Percentiles rank a stretch among this genome's conserved stretches.
phyloP scores from a whole-genome alignment of 2,888 invertebrate species.

The Lypha dubia region DNA sequence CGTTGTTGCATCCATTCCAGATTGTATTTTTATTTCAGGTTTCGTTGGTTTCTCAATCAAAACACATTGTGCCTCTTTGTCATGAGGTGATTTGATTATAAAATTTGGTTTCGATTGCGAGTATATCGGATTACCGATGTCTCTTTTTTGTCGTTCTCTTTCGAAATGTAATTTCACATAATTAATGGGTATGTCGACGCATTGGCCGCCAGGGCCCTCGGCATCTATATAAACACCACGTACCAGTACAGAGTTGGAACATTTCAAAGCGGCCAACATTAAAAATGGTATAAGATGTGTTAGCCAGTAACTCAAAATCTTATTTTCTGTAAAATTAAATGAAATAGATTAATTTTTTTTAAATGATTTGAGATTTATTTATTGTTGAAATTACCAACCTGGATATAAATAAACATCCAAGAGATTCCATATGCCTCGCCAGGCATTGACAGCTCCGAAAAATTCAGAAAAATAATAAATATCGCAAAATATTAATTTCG shows the following conservation, averaged over 20 bases:
- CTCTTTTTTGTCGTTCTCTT: slow-evolving; percentile 87
- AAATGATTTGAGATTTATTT: not conserved
- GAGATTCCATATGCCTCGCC: slow-evolving; percentile 94
- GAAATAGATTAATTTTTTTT: not conserved
- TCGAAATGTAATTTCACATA: slow-evolving; percentile 91
- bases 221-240: slow-evolving; percentile 95
- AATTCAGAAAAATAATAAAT: slow-evolving; percentile 90
- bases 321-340: slow-evolving; percentile 85
- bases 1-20: slow-evolving; percentile 72
- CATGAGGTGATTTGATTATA: slow-evolving; percentile 64
- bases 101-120: slow-evolving; percentile 59
- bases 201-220: slow-evolving; percentile 91
- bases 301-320: slow-evolving; percentile 91
- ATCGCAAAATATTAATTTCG: slow-evolving; percentile 89
- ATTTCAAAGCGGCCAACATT: slow-evolving; percentile 90
- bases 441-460: slow-evolving; percentile 92
- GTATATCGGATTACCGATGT: slow-evolving; percentile 24
- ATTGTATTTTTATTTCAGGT: slow-evolving; percentile 72
- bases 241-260: slow-evolving; percentile 93
- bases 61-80: slow-evolving; percentile 78
- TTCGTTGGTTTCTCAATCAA: slow-evolving; percentile 77
- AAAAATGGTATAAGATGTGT: slow-evolving; percentile 90
- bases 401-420: slow-evolving; percentile 91
- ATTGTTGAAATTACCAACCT: slow-evolving; percentile 83
- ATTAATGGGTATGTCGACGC: slow-evolving; percentile 92